Evolutionary conservation across 1,140 invertebrate species (phyloP).

Genomic region (Pseudomyrmex gracilis): DNA sequence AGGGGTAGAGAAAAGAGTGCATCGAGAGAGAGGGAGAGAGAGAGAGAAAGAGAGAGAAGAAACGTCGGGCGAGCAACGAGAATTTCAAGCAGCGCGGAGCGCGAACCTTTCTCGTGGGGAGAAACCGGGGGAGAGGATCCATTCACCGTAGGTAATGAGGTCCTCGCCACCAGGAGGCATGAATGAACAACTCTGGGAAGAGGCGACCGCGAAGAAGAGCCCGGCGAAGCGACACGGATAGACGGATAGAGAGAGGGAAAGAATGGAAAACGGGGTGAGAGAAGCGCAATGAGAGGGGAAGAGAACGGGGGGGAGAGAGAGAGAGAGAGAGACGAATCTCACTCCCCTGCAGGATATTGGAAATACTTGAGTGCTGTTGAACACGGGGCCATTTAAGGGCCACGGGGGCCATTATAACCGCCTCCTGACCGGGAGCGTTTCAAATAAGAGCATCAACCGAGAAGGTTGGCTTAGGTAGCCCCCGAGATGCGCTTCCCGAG

Average conservation of each 20-base stretch:
- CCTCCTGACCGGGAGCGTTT: conserved; percentile 76
- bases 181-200: conserved; percentile 80
- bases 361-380: conserved; percentile 84
- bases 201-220: conserved; percentile 58
- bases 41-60: not conserved
- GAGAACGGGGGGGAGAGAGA: not conserved
- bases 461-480: conserved; percentile 59
- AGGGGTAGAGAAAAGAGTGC: not conserved
- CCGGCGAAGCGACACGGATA: conserved; percentile 54
- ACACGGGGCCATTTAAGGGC: conserved; percentile 82
- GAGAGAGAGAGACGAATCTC: conserved; percentile 74
- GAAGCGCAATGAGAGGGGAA: conserved; percentile 35
- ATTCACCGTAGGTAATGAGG: conserved; percentile 83
- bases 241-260: conserved; percentile 31
- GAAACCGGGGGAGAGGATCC: conserved; percentile 72
- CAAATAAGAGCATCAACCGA: conserved; percentile 74
- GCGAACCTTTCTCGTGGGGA: conserved; percentile 44
- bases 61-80: conserved; percentile 40
- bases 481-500: conserved; percentile 71
- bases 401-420: conserved; percentile 81
- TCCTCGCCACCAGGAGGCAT: conserved; percentile 83
- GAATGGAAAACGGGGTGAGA: conserved; percentile 38
- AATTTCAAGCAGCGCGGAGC: conserved; percentile 54
- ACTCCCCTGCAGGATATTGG: conserved; percentile 83
- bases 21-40: conserved; percentile 9